Evolutionary conservation across 2,113 vertebrate genomes (phyloP), one percentile per base, ranked within the genome.

Genomic region (Grammomys dolichurus): DNA sequence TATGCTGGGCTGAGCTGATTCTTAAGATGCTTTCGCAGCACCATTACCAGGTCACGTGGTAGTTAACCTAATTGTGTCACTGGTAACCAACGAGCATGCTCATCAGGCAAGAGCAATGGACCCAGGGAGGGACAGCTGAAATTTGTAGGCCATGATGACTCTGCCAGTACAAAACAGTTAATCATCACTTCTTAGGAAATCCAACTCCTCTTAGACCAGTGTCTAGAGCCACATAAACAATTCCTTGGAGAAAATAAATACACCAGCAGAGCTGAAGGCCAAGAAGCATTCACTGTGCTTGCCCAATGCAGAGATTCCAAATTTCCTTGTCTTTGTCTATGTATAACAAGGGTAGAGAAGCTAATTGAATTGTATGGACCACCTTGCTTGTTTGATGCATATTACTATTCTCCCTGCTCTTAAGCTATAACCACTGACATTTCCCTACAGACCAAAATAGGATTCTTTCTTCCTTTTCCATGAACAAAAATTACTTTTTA

Each of bases 241-340:
- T 19, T 95, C 77, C 75, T 22, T 36, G 43, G 94, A 91, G 94
- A 97, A 97, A 97, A 95, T 81, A 96, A 96, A 95, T 95, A 46
- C 43, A 93, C 20, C 26, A 33, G 48, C 85, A 70, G 95, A 94
- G 91, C 87, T 58, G 51, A 94, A 89, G 8, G 88, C 97, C 97
- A 97, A 92, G 60, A 63, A 70, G 95, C 95, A 92, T 92, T 92
- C 95, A 92, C 90, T 92, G 94, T 86, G 76, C 73, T 81, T 93
- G 70, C 88, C 85, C 92, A 96, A 56, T 70, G 85, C 22, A 90
- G 36, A 95, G 72, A 26, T 78, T 95, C 72, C 51, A 76, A 90
- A 67, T 36, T 69, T 11, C 22, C 69, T 48, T 86, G 31, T 78
- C 40, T 92, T 43, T 28, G 54, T 46, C 90, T 72, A 76, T 92